Evolutionary conservation across 2,888 invertebrate genomes (phyloP), one percentile per base, ranked within the genome.

Genomic region (Habrosyne pyritoides): DNA sequence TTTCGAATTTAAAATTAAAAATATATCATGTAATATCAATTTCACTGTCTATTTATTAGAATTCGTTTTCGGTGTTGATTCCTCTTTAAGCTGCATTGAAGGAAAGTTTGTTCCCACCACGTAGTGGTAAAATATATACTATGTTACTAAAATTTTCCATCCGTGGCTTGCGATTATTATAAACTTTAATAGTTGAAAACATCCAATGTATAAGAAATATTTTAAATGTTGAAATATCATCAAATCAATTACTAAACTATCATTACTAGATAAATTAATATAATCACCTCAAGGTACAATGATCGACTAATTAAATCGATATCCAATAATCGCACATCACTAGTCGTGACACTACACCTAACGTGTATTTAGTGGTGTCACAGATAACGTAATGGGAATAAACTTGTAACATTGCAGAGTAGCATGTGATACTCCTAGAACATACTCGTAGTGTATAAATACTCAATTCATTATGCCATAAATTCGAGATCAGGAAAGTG

Each of bases 41-140:
- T 90, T 92, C 91, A 91, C 91, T 92, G 91, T 92, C 91, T 92
- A 91, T 90, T 88, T 87, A 87, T 86, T 89, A 90, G 87, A 80
- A 84, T 87, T 86, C 84, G 81, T 89, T 91, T 89, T 91, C 91
- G 91, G 91, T 91, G 91, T 92, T 90, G 90, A 90, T 91, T 92
- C 91, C 91, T 91, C 86, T 85, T 78, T 66, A 63, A 67, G 75
- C 83, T 87, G 87, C 80, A 77, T 77, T 65, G 79, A 74, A 33
- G n/a, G n/a, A 33, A 33, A 67, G 86, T 86, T 87, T 67, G 86
- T 85, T 86, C 86, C 86, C 89, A 87, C 86, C 82, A 61, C 84
- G 83, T 56, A 56, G 57, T 62, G 49, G 56, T 42, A 14, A 18
- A 50, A 50, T 51, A 55, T 53, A 48, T 54, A 58, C 57, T 51